A percentile compares a stretch with the other conserved stretches of the same genome.
Evolutionary conservation across 2,113 vertebrate genomes (phyloP).

Genomic region (Centropus unirufus): DNA sequence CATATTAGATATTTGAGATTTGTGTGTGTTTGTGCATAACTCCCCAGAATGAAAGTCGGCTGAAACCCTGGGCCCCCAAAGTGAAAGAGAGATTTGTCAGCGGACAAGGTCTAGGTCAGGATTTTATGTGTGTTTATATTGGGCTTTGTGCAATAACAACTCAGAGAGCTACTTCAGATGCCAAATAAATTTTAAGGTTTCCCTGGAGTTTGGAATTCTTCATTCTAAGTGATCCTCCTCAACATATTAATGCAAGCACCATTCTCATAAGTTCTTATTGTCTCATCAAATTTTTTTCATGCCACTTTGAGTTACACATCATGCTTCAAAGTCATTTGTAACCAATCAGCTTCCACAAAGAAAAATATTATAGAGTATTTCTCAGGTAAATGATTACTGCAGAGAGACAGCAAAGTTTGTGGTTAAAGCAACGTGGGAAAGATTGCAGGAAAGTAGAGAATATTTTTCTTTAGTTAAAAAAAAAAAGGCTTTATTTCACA

Average conservation of each 20-base stretch:
- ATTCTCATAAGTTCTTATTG: slow-evolving; percentile 28
- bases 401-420: slow-evolving; percentile 2
- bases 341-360: background rate
- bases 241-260: slow-evolving; percentile 39
- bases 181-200: slow-evolving; percentile 21
- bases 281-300: slow-evolving; percentile 26
- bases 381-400: slow-evolving; percentile 8
- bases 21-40: background rate
- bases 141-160: background rate
- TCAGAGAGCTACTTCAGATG: slow-evolving; percentile 31
- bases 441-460: background rate
- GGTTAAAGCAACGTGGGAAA: background rate
- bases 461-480: background rate
- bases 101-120: background rate
- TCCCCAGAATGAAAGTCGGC: background rate
- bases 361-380: slow-evolving; percentile 9
- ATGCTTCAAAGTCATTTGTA: background rate
- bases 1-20: accelerated
- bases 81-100: background rate
- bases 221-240: slow-evolving; percentile 4
- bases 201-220: slow-evolving; percentile 12
- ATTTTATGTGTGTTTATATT: background rate
- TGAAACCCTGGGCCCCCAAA: background rate
- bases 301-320: background rate
- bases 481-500: background rate